phyloP scores from a whole-genome alignment of 2,113 vertebrate genomes.

The Hystrix cristata region DNA sequence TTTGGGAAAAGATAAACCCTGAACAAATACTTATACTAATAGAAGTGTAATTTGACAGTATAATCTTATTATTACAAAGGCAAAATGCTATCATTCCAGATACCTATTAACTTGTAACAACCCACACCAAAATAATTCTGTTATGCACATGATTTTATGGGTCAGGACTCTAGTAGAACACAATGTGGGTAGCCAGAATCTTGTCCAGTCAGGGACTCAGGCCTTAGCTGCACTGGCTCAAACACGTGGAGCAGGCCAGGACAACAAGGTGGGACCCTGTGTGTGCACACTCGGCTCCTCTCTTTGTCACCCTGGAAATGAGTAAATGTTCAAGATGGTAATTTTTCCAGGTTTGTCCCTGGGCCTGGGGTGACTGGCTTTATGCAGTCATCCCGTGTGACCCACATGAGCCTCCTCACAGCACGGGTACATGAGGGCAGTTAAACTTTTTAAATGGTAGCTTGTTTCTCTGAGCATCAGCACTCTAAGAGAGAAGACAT shows the following conservation, averaged over 20 bases:
- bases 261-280: not conserved
- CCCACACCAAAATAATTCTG: not conserved
- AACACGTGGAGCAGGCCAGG: not conserved
- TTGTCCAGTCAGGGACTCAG: not conserved
- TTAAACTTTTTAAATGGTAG: not conserved
- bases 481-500: not conserved
- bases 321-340: not conserved
- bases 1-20: not conserved
- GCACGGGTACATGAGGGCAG: not conserved
- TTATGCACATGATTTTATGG: not conserved
- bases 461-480: not conserved
- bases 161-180: not conserved
- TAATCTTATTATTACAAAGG: not conserved
- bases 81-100: not conserved
- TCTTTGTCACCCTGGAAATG: not conserved
- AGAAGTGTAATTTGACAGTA: not conserved
- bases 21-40: slow-evolving; percentile 15
- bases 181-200: not conserved
- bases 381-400: not conserved
- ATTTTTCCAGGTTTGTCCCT: not conserved
- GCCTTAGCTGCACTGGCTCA: not conserved
- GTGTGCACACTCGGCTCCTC: not conserved
- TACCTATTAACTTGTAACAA: slow-evolving; percentile 8
- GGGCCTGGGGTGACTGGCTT: not conserved
- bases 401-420: not conserved